Base-by-base conservation (phyloP, 2,888 invertebrate genomes). In the Agonum fuliginosum region DNA sequence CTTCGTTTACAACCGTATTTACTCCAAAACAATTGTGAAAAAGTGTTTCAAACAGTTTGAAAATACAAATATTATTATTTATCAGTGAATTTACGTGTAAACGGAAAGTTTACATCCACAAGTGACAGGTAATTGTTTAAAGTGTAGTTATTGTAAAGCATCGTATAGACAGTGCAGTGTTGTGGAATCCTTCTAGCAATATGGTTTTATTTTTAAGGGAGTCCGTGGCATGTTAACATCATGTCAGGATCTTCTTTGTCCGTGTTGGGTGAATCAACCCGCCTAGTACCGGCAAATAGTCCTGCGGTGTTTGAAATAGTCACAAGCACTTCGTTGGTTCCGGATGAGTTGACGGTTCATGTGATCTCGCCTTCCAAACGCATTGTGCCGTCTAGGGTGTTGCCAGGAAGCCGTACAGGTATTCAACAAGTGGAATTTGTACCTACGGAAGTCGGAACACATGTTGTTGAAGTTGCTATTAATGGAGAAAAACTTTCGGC, bases 191-290 rank as follows among this genome's bases (percentile, higher is more conserved):
- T 48, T 48, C 67, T 48, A 14, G 48, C 76, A 76, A 76, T 76
- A 76, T 76, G 67, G 48, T 67, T 81, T 82, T 82, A 78, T 71
- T 79, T 88, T 88, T 72, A 88, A 96, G 96, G 97, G 83, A 97
- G 97, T 88, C 97, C 97, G 89, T 97, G 97, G 97, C 93, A 93
- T 89, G 95, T 97, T 85, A 93, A 94, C 88, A 95, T 97, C 87
- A 94, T 96, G 93, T 92, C 94, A 84, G 90, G 90, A 85, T 84
- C 87, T 81, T 91, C 92, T 84, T 88, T 93, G 88, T 93, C 94
- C 85, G 94, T 95, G 84, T 90, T 95, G 84, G 95, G 96, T 85
- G 96, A 97, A 88, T 93, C 95, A 83, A 94, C 96, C 81, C 91
- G 95, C 86, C 91, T 97, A 84, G 96, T 97, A 83, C 95, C 97